Base-by-base conservation (phyloP, 2,113 vertebrate genomes). In the Edolisoma coerulescens region DNA sequence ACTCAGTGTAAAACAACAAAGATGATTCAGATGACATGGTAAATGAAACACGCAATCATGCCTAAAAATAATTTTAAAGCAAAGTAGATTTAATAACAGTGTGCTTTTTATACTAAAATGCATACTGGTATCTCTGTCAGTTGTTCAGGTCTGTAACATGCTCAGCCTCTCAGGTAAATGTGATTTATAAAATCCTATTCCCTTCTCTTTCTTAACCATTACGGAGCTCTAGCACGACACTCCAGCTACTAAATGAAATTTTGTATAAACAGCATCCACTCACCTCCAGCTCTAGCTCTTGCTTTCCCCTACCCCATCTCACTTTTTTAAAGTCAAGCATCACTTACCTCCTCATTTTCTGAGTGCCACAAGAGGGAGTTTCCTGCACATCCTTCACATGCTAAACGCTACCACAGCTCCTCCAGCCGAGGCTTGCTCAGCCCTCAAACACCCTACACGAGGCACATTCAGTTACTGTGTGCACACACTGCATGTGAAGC, bases 141-240 rank as follows among this genome's bases (percentile, higher is more conserved):
- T 63, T 76, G 28, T 30, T 77, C 63, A 71, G 16, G 41, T 44
- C 49, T 90, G 75, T n/a, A 73, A 67, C 13, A 54, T 0, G 1
- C 41, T 60, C 37, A 76, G 35, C 41, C 18, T 35, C 44, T 60
- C 41, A 16, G 20, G 26, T 50, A 69, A 35, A 26, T 1, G 0
- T 20, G 14, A 56, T 27, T 82, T 53, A n/a, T 16, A 61, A 83
- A 86, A 85, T 41, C 64, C 20, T 39, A 30, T 18, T 49, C 22
- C 27, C 9, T 84, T 78, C 33, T 50, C 33, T 57, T 81, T 68
- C 42, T 90, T 39, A 56, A 21, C 6, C 28, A 50, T 35, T 60
- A n/a, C 0, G 50, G 41, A 70, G 22, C 22, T 77, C 37, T 53
- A 10, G 1, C 10, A 26, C 0, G 0, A 52, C 60, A 92, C 26